Evolutionary conservation across 1,140 invertebrate species (phyloP), one percentile per base, ranked within the genome.

Genomic region (Andricus grossulariae): DNA sequence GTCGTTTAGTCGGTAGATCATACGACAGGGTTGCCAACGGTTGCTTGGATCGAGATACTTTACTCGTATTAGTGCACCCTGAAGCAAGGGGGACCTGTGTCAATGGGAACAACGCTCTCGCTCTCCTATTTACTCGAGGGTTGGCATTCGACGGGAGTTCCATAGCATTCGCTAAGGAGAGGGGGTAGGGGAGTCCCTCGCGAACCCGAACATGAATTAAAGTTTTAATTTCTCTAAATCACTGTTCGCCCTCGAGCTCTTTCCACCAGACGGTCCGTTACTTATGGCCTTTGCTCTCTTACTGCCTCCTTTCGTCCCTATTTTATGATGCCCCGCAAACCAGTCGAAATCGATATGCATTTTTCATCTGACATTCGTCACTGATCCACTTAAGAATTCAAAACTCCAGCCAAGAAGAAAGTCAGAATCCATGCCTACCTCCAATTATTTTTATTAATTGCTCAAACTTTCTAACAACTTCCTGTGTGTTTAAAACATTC

Each of bases 211-310:
- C 90, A 91, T 91, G 90, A 91, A 91, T 91, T 91, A 91, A 91
- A 91, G 88, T 91, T 91, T 91, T 91, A 91, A 91, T 91, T 91
- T 91, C 90, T 91, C 89, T 90, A 90, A 91, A 91, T 91, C 90
- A 91, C 90, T 87, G 86, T 86, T 90, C 88, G 85, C 86, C 88
- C 87, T 85, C 84, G 83, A 87, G 89, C 87, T 86, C 85, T 88
- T 89, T 90, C 87, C 83, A 89, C 84, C 89, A 90, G 89, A 89
- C 88, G 89, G 88, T 88, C 86, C 88, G 88, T 90, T 91, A 91
- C 89, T 91, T 90, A 91, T 91, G 86, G 87, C 85, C 81, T 88
- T 87, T 89, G 88, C 89, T 87, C 88, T 90, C 89, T 90, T 86
- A 84, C 83, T 83, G 83, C 83, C 84, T 88, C 78, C 81, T 85